phyloP scores from a whole-genome alignment of 2,888 invertebrate species.

The Drosophila macrospina region DNA sequence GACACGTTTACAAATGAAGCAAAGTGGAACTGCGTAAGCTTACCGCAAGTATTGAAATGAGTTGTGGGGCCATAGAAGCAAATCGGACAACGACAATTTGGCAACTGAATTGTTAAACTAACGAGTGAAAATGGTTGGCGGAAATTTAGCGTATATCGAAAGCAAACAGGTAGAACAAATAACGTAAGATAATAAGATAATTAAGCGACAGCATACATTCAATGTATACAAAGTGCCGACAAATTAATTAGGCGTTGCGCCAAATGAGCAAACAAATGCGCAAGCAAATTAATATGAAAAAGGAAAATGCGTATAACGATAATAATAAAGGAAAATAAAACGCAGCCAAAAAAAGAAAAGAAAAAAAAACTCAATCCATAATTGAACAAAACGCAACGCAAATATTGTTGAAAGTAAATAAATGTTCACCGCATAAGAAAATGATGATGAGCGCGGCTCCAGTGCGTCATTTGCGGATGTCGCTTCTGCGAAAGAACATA shows the following conservation, averaged over 20 bases:
- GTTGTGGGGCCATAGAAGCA: slow-evolving; percentile 7
- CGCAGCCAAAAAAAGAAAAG: slow-evolving; percentile 5
- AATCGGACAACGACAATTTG: slow-evolving; percentile 15
- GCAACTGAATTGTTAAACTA: slow-evolving; percentile 20
- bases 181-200: slow-evolving; percentile 25
- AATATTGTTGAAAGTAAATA: slow-evolving; percentile 12
- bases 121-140: slow-evolving; percentile 11
- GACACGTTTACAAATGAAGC: neutral
- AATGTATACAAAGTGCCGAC: slow-evolving; percentile 1
- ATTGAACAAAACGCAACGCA: slow-evolving; percentile 24
- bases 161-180: slow-evolving; percentile 30
- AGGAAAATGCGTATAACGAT: slow-evolving; percentile 10
- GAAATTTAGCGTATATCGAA: slow-evolving; percentile 19
- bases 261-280: slow-evolving; percentile 48
- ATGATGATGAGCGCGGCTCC: slow-evolving; percentile 84
- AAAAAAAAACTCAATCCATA: slow-evolving; percentile 10
- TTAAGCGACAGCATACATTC: slow-evolving; percentile 24
- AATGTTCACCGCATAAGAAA: slow-evolving; percentile 83
- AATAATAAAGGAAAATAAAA: slow-evolving; percentile 7
- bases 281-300: slow-evolving; percentile 40
- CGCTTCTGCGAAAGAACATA: slow-evolving; percentile 53
- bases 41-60: slow-evolving; percentile 24
- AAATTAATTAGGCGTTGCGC: slow-evolving; percentile 42
- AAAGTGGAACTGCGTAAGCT: slow-evolving; percentile 21
- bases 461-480: slow-evolving; percentile 64